Base-by-base conservation (phyloP, 1,140 invertebrate genomes). In the Anadara kagoshimensis region DNA sequence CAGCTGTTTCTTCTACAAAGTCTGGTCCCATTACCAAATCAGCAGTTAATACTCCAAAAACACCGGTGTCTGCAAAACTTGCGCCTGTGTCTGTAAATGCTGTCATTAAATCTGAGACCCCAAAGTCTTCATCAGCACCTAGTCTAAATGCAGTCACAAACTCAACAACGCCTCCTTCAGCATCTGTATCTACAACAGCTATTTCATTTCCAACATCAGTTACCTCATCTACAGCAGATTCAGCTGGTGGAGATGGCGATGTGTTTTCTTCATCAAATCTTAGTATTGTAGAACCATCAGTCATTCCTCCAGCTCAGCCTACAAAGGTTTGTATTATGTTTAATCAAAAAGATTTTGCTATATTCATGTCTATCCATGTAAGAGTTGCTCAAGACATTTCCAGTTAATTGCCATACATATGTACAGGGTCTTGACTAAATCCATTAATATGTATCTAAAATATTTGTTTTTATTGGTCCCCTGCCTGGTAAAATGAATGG, bases 241-340 rank as follows among this genome's bases (percentile, higher is more conserved):
- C 63, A 59, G 76, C 12, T 20, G 67, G 66, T 63, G 74, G 68
- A 57, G 75, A 71, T 20, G 64, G 90, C 83, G 16, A 91, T 88
- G 76, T 90, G 86, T 86, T 78, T 56, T 75, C 85, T 26, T 69
- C 79, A n/a, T 76, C 79, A 58, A 78, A 75, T 53, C 64, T 66
- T 14, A 75, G 66, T 72, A 66, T 65, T 43, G 57, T 78, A 36
- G 69, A 76, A 84, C 85, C 84, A 16, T 89, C 91, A 14, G 93
- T 93, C 11, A 91, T 94, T 87, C 92, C 93, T 71, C 93, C 93
- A 45, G 91, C 93, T 71, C 93, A 93, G 86, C 93, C 93, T 58
- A 93, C 93, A 43, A 94, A 96, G 92, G 84, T 86, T 66, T 76
- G 69, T 66, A 36, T 36, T 36, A 36, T 36, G 29, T 36, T 36